These are phyloP conservation scores for Lithophane socia DNA, from an alignment of 2,888 invertebrate species.

Conservation along the genomic window DNA sequence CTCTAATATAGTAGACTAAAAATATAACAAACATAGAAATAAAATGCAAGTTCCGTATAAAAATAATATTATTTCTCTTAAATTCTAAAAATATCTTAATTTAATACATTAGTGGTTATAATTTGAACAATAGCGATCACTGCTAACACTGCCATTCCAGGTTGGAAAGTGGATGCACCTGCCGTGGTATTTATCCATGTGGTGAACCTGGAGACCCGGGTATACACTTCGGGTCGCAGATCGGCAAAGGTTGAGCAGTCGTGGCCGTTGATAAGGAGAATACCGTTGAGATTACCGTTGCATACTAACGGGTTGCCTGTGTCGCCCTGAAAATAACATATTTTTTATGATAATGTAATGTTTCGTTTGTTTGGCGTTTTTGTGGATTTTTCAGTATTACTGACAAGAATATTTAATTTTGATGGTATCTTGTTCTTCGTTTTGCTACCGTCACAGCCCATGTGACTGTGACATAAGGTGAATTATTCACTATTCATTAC, in stretches of 20 bases:
- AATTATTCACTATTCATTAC: too few relatives aligned
- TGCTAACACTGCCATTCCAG: constrained; percentile 8
- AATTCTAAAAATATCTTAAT: background rate
- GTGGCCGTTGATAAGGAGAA: background rate
- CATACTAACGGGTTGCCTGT: constrained; percentile 37
- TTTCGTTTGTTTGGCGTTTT: background rate
- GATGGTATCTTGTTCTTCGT: too few relatives aligned
- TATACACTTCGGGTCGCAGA: constrained; percentile 25
- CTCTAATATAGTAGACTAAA: background rate
- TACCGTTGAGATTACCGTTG: constrained; percentile 10
- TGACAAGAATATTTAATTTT: too few relatives aligned
- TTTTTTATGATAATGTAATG: background rate
- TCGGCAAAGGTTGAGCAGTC: background rate
- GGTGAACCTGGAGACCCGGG: constrained; percentile 12
- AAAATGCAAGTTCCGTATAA: background rate
- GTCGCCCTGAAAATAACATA: constrained; percentile 33
- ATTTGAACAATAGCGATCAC: constrained; percentile 27
- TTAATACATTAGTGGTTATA: constrained; percentile 4
- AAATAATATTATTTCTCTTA: background rate
- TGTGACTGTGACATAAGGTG: too few relatives aligned
- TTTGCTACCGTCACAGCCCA: too few relatives aligned
- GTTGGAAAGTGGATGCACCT: constrained; percentile 34
- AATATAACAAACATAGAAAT: background rate
- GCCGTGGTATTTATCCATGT: constrained; percentile 7
- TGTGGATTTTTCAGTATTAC: background rate